Evolutionary conservation across 2,113 vertebrate genomes (phyloP), one percentile per base, ranked within the genome.

Genomic region (Coregonus clupeaformis): DNA sequence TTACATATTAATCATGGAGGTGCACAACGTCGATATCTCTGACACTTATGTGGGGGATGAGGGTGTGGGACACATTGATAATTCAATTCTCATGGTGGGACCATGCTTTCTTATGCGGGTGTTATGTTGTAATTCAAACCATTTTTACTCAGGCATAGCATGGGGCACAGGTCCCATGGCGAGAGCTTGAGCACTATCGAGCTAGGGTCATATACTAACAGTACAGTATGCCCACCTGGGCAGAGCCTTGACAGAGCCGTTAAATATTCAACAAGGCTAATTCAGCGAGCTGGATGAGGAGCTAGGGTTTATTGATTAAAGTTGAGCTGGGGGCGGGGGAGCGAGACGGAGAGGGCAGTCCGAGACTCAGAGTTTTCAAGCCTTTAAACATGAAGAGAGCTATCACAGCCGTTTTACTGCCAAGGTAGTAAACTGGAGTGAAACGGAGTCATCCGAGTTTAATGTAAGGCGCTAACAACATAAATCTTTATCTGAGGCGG

Each of bases 401-500:
- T 78, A 76, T 64, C 70, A 29, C 49, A 62, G 60, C 25, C 1
- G 5, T 79, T 80, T 63, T 45, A 25, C 70, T 59, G 32, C 78
- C 71, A 69, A 57, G 11, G 64, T 75, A 70, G 45, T 68, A 27
- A 68, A 24, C 55, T 73, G 73, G 24, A 86, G 70, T 52, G n/a
- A 75, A 47, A 76, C 68, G 42, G 80, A 80, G 77, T 73, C 72
- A 72, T 22, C 55, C 68, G 11, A 77, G 77, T 72, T 82, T 80
- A 85, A 83, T 77, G 75, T 18, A 1, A 71, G 59, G 79, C 66
- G 60, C 68, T 69, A 47, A 55, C 71, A 73, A 75, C 63, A 62
- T 64, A 76, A 77, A 85, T 83, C 69, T 77, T 75, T 74, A 84
- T 72, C 67, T 68, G 62, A 42, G 55, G 60, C 71, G 62, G 78